These are phyloP conservation scores for Amblyteles armatorius DNA, from an alignment of 2,888 invertebrate species.

Conservation along the genomic window DNA sequence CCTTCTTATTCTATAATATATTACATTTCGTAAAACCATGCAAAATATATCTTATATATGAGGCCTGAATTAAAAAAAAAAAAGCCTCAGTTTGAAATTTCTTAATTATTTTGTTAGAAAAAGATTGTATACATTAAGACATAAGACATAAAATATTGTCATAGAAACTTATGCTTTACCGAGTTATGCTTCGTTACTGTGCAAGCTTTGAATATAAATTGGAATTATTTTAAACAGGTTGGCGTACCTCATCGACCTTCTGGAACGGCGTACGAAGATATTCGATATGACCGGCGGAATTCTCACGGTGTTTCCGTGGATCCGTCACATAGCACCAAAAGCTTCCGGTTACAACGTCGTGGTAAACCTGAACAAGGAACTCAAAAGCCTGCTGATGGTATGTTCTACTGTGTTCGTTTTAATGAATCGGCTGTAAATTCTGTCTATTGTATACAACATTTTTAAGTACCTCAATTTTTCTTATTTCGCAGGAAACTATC, in stretches of 20 bases:
- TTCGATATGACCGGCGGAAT: constrained; percentile 87
- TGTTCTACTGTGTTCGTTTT: constrained; percentile 46
- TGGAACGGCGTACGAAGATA: constrained; percentile 77
- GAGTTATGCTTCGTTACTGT: background rate
- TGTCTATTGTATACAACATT: too few species aligned
- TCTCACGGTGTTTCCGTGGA: constrained; percentile 88
- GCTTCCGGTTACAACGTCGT: constrained; percentile 88
- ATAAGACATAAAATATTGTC: too few species aligned
- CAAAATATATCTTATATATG: too few species aligned
- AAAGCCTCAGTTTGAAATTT: too few species aligned
- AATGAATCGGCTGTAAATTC: too few species aligned
- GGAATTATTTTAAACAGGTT: constrained; percentile 71
- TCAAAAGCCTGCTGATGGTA: constrained; percentile 86
- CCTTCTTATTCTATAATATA: too few species aligned
- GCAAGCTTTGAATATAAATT: background rate
- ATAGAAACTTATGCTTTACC: too few species aligned
- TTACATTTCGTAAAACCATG: too few species aligned
- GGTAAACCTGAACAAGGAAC: constrained; percentile 86
- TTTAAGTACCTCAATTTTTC: background rate
- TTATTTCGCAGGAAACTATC: constrained; percentile 85
- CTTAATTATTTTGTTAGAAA: too few species aligned
- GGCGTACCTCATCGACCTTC: constrained; percentile 74
- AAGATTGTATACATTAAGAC: too few species aligned
- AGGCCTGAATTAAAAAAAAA: too few species aligned
- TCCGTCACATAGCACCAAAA: constrained; percentile 87